Evolutionary conservation across 2,888 invertebrate genomes (phyloP), one percentile per base, ranked within the genome.

Genomic region (Chelonus formosanus): DNA sequence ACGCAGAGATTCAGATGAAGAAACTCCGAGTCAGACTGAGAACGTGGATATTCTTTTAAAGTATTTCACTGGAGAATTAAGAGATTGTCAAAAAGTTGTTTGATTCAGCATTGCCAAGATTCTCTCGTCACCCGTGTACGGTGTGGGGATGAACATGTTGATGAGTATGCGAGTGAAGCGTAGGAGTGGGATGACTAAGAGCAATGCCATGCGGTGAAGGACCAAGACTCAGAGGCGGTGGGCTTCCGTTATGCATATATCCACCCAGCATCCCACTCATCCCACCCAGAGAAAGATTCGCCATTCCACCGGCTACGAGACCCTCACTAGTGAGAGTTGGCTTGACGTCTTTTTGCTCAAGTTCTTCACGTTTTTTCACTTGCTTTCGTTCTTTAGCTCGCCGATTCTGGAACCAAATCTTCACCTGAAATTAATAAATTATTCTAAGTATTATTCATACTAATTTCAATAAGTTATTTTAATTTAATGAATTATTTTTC

Each of bases 371-470:
- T 85, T 96, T 96, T 83, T 96, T 96, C 72, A 88, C 87, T 81
- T 94, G 92, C 84, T 96, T 96, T 7, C 97, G 88, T 79, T 97
- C 96, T 85, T 97, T 97, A 61, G 97, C 97, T 50, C 97, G 89
- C 10, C 96, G 89, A 84, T 97, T 97, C 88, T 96, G 95, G 82
- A 96, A 96, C 92, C 92, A 92, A 68, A 92, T 92, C 84, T 92
- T 91, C 60, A 91, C 91, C 90, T 90, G 86, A 7, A 78, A 78
- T 52, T 44, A 61, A 20, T 20, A 1, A 20, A 20, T 20, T 1
- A 20, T 20, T 20, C 20, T 2, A 20, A 2, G 2, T 20, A 20
- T 20, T 20, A 20, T 20, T 20, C n/a, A n/a, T n/a, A n/a, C n/a
- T n/a, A n/a, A n/a, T n/a, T n/a, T n/a, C n/a, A n/a, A n/a, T n/a